A percentile compares a stretch with the other conserved stretches of the same genome.
Conservation (phyloP, 2,888 invertebrate genomes). For the Hirtodrosophila confusa region DNA sequence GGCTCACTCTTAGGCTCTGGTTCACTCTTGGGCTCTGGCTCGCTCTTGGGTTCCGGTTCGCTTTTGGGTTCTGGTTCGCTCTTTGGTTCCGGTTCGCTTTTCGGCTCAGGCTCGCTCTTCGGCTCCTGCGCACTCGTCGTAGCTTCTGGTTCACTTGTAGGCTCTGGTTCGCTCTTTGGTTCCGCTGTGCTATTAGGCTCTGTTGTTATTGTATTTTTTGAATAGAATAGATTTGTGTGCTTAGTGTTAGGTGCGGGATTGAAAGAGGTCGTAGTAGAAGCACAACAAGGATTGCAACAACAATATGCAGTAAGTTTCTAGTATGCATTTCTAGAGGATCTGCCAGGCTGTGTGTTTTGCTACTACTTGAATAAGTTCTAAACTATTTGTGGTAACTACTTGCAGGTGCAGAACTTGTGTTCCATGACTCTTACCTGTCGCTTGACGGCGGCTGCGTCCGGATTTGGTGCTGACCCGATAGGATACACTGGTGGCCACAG, state of each 20-base stretch:
- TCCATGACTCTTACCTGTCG: constrained; percentile 58
- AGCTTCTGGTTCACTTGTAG: constrained; percentile 83
- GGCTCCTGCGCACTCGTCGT: constrained; percentile 85
- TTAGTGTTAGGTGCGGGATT: constrained; percentile 83
- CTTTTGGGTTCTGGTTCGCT: constrained; percentile 73
- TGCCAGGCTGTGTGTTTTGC: constrained; percentile 39
- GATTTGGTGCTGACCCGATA: constrained; percentile 89
- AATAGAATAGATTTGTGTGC: constrained; percentile 49
- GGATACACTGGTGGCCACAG: constrained; percentile 91
- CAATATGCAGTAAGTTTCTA: constrained; percentile 36
- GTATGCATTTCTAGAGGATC: constrained; percentile 41
- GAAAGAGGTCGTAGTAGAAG: constrained; percentile 48
- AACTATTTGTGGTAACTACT: constrained; percentile 47
- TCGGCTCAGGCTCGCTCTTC: constrained; percentile 64
- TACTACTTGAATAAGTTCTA: constrained; percentile 44
- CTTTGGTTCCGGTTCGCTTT: constrained; percentile 83
- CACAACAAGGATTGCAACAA: constrained; percentile 46
- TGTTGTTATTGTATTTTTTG: constrained; percentile 36
- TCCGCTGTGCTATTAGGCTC: constrained; percentile 58
- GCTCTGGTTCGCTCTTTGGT: constrained; percentile 69
- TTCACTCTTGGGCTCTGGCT: constrained; percentile 55
- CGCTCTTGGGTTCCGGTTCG: constrained; percentile 15
- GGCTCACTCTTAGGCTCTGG: constrained; percentile 42
- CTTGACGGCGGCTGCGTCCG: constrained; percentile 80
- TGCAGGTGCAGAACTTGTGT: constrained; percentile 14